A percentile compares a stretch with the other conserved stretches of the same genome.
Conservation (phyloP, 2,888 invertebrate genomes). For the Osedax frankpressi region DNA sequence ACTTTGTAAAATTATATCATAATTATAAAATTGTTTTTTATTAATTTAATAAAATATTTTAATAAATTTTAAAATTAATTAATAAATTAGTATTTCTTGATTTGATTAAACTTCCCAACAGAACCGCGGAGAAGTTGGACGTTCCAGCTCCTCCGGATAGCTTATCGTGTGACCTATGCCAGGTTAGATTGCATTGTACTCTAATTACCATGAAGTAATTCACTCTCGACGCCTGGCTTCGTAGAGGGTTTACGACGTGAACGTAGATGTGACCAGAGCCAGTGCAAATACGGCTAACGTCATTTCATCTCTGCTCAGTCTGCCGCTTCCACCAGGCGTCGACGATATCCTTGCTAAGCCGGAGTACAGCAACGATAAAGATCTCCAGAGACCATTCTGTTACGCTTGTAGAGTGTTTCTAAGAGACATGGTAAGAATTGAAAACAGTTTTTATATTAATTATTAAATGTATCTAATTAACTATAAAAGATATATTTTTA, state of each 20-base stretch:
- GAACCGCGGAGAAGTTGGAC: not conserved
- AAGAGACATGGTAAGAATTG: not conserved
- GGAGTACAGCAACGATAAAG: not conserved
- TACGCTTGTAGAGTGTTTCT: not conserved
- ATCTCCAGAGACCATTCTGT: not conserved
- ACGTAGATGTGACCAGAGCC: not conserved
- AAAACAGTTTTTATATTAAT: too few species aligned
- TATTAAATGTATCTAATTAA: not conserved
- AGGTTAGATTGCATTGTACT: too few species aligned
- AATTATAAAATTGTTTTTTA: too few species aligned
- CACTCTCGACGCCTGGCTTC: too few species aligned
- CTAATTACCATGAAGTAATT: too few species aligned
- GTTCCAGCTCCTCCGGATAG: not conserved
- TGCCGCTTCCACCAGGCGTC: not conserved
- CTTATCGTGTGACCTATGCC: not conserved
- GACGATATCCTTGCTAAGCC: not conserved
- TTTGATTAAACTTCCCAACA: too few species aligned
- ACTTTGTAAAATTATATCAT: too few species aligned
- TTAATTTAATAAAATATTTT: too few species aligned
- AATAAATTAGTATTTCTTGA: too few species aligned
- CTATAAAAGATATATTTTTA: not conserved
- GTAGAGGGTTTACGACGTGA: too few species aligned
- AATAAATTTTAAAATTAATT: too few species aligned
- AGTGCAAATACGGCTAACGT: not conserved
- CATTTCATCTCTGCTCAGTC: not conserved